Conservation (phyloP, 1,140 invertebrate genomes). For the Maniola jurtina region DNA sequence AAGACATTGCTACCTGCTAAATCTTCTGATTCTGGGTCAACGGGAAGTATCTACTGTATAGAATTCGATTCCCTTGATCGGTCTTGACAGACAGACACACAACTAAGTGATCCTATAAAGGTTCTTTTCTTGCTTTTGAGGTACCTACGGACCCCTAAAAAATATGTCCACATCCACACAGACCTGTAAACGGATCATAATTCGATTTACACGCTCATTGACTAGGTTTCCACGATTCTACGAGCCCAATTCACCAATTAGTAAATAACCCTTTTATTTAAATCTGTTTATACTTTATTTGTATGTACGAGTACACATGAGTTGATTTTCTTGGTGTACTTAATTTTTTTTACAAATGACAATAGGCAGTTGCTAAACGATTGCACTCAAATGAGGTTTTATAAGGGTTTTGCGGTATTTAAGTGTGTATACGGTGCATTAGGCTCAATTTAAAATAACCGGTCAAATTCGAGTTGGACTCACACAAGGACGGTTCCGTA, state of each 20-base stretch:
- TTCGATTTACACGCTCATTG: slow-evolving; percentile 72
- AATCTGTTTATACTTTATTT: slow-evolving; percentile 56
- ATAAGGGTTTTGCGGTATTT: slow-evolving; percentile 30
- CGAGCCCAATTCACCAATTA: slow-evolving; percentile 66
- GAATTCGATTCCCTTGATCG: too few relatives aligned
- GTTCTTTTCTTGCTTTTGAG: too few relatives aligned
- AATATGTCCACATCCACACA: slow-evolving; percentile 24
- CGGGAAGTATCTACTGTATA: too few relatives aligned
- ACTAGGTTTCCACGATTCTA: slow-evolving; percentile 68
- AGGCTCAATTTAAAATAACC: neutral
- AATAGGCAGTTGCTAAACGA: slow-evolving; percentile 51
- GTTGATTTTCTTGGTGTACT: slow-evolving; percentile 45
- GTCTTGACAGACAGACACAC: too few relatives aligned
- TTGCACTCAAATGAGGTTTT: slow-evolving; percentile 51
- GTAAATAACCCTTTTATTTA: slow-evolving; percentile 60
- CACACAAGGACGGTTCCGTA: too few relatives aligned
- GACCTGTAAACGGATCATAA: slow-evolving; percentile 70
- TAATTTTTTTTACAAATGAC: slow-evolving; percentile 34
- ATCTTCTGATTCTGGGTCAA: too few relatives aligned
- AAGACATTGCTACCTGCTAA: too few relatives aligned
- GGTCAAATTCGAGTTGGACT: too few relatives aligned
- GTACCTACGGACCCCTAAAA: too few relatives aligned
- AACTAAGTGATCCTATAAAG: too few relatives aligned
- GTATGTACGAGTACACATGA: slow-evolving; percentile 42
- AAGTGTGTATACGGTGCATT: neutral